Base-by-base conservation (phyloP, 1,140 invertebrate genomes). In the Papilio glaucus region DNA sequence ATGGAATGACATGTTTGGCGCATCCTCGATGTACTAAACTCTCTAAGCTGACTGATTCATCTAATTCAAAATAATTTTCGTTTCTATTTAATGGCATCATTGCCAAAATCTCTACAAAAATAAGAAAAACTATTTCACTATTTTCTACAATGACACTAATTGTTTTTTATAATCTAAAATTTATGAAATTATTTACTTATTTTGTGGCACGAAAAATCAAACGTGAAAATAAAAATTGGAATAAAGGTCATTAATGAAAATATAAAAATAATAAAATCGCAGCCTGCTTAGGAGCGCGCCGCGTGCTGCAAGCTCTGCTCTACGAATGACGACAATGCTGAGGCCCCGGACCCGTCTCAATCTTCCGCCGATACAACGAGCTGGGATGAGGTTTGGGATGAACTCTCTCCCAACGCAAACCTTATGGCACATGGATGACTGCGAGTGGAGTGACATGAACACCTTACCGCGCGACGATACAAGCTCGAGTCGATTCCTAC, bases 371-470 rank as follows among this genome's bases (percentile, higher is more conserved):
- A 71, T 77, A 85, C 85, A 85, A 85, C 84, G 85, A 86, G 61
- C 83, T 87, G 85, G 77, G 76, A 88, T 87, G 85, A 87, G 81
- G 80, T 82, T 49, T 7, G 45, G 18, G 39, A 41, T 41, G 53
- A 71, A 71, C 61, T 65, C 49, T 3, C 37, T 72, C 73, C 78
- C 79, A 79, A 81, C 77, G 77, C 84, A 86, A 84, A 76, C 72
- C 79, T 82, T 78, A 89, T 90, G 89, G 89, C 89, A 89, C 89
- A 89, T 88, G 89, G 84, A 91, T 89, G 88, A 89, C 76, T 68
- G 78, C 78, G 72, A 75, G 80, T 85, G 81, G 84, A 77, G 68
- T 73, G 69, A 75, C 68, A 73, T 72, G 75, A 77, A 86, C 85
- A 81, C 74, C 70, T 75, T 79, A 72, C 78, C 73, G 77, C 72